phyloP scores from a whole-genome alignment of 1,140 invertebrate species.

The Eriosoma lanigerum region DNA sequence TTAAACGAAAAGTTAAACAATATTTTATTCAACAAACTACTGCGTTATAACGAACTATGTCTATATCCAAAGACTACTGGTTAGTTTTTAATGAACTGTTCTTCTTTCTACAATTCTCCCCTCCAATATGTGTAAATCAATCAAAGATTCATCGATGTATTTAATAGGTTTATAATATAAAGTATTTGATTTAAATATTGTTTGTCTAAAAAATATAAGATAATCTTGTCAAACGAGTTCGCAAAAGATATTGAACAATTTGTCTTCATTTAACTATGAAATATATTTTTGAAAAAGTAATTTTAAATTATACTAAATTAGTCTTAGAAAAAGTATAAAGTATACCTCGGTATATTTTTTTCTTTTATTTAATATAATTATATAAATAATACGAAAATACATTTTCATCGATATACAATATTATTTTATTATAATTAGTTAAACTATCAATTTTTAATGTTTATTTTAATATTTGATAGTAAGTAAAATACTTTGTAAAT shows the following conservation, averaged over 20 bases:
- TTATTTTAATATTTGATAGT: no score
- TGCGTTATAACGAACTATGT: slow-evolving; percentile 29
- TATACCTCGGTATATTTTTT: no score
- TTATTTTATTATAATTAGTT: no score
- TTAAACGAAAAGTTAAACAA: background rate
- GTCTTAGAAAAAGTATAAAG: no score
- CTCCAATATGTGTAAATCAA: slow-evolving; percentile 19
- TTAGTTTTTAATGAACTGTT: slow-evolving; percentile 30
- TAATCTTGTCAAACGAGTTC: slow-evolving; percentile 7
- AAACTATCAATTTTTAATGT: no score
- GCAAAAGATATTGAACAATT: background rate
- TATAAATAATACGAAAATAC: background rate
- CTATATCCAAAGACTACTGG: slow-evolving; percentile 28
- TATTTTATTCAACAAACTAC: slow-evolving; percentile 21
- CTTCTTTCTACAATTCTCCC: slow-evolving; percentile 26
- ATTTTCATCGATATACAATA: no score
- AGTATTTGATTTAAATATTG: background rate
- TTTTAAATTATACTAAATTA: no score
- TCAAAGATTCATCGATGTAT: background rate
- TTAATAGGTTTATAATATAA: slow-evolving; percentile 5
- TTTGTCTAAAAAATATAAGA: background rate
- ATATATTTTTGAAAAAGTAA: background rate
- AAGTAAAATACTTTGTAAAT: no score
- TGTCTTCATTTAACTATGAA: background rate
- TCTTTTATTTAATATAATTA: background rate